Conservation (phyloP, 2,113 vertebrate species). For the Dromaius novaehollandiae region DNA sequence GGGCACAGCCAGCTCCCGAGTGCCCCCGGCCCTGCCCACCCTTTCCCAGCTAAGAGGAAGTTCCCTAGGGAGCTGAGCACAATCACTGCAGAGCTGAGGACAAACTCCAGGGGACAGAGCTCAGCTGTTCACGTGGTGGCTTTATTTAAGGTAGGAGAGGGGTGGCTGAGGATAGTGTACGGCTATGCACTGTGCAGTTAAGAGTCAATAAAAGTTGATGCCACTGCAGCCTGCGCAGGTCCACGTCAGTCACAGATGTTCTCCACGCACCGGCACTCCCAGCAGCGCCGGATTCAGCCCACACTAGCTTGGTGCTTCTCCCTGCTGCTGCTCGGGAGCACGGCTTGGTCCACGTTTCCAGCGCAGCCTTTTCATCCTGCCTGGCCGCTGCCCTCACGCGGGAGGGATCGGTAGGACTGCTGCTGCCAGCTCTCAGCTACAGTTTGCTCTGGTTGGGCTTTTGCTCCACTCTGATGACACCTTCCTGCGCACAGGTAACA, state of each 20-base stretch:
- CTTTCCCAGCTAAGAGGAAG: background rate
- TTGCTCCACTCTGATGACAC: constrained; percentile 82
- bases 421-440: constrained; percentile 49
- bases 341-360: accelerated
- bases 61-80: accelerated
- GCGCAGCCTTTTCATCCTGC: accelerated
- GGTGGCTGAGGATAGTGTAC: accelerated
- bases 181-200: accelerated
- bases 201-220: accelerated
- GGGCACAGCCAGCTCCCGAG: background rate
- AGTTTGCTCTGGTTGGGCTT: constrained; percentile 78
- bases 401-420: accelerated
- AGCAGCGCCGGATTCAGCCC: background rate
- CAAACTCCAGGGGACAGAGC: background rate
- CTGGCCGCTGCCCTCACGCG: accelerated
- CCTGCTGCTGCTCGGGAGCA: background rate
- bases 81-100: accelerated
- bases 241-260: background rate
- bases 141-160: constrained; percentile 18
- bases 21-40: accelerated
- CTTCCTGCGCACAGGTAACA: constrained; percentile 90
- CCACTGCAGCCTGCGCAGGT: too few relatives aligned
- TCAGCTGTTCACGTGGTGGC: background rate
- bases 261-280: accelerated
- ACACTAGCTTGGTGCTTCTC: background rate